phyloP scores from a whole-genome alignment of 2,888 invertebrate species.

The Drosophila acutilabella region DNA sequence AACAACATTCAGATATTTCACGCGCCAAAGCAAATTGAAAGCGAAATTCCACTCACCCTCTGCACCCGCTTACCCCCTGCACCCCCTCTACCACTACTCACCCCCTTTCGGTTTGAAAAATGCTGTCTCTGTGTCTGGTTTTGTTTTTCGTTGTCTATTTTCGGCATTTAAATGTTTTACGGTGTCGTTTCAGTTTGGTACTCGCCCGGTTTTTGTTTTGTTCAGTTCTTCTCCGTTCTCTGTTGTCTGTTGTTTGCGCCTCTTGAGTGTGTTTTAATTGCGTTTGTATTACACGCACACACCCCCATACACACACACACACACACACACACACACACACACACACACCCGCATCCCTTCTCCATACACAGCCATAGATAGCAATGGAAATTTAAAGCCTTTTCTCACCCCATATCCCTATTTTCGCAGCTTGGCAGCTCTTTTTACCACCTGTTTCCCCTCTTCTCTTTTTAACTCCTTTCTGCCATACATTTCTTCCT shows the following conservation, averaged over 20 bases:
- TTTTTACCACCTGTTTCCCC: conserved; percentile 13
- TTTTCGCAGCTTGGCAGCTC: conserved; percentile 47
- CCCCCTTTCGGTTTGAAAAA: background rate
- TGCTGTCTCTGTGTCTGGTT: conserved; percentile 17
- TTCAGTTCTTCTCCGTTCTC: conserved; percentile 1
- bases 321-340: conserved; percentile 42
- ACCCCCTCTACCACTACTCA: background rate
- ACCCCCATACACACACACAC: conserved; percentile 30
- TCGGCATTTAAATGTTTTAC: conserved; percentile 79
- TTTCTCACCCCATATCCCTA: conserved; percentile 36
- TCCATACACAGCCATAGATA: conserved; percentile 25
- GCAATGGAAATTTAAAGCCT: conserved; percentile 77
- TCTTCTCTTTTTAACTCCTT: background rate
- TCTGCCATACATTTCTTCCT: background rate
- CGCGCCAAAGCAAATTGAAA: conserved; percentile 77
- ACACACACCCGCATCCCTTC: conserved; percentile 10
- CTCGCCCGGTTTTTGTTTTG: conserved; percentile 2
- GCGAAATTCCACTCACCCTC: conserved; percentile 67
- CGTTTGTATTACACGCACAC: conserved; percentile 78
- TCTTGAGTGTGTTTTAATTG: conserved; percentile 80
- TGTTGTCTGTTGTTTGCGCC: conserved; percentile 75
- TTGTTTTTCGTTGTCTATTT: conserved; percentile 68
- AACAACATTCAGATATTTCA: conserved; percentile 60
- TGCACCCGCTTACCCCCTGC: background rate
- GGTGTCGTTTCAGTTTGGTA: conserved; percentile 64